Percentiles rank a stretch among this genome's conserved stretches.
Evolutionary conservation across 2,113 vertebrate species (phyloP).

Genomic region (Neopipo cinnamomea): DNA sequence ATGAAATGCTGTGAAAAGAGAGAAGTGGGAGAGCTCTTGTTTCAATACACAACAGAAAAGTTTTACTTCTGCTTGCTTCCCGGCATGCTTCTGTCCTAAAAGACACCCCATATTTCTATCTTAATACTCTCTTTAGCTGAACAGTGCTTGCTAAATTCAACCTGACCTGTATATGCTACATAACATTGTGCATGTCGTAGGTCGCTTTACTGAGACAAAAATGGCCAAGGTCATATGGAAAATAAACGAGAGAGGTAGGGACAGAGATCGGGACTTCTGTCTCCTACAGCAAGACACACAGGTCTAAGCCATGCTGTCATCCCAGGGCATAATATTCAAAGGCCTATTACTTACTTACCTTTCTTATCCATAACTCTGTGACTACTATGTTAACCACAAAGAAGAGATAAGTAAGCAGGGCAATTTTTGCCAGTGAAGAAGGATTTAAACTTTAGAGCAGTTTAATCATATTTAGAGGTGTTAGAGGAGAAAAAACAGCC

Average conservation of each 20-base stretch:
- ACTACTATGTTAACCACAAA: not conserved
- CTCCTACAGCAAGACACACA: not conserved
- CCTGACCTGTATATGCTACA: not conserved
- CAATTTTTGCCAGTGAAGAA: not conserved
- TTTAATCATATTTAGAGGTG: not conserved
- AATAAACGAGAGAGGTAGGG: not conserved
- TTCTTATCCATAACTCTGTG: not conserved
- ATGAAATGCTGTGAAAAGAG: not conserved
- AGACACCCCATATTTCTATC: not conserved
- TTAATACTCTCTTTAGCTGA: not conserved
- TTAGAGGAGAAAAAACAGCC: not conserved
- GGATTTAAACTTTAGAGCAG: not conserved
- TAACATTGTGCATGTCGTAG: not conserved
- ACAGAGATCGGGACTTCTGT: not conserved
- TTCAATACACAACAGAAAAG: not conserved
- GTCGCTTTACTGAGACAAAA: not conserved
- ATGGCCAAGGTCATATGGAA: rapidly evolving
- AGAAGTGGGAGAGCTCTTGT: not conserved
- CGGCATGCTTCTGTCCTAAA: not conserved
- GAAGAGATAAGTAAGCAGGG: not conserved
- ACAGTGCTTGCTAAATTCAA: not conserved
- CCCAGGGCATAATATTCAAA: not conserved
- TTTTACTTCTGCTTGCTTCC: not conserved
- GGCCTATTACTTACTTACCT: not conserved
- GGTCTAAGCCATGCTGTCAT: not conserved